Evolutionary conservation across 2,888 invertebrate species (phyloP).

Genomic region (Horisme vitalbata): DNA sequence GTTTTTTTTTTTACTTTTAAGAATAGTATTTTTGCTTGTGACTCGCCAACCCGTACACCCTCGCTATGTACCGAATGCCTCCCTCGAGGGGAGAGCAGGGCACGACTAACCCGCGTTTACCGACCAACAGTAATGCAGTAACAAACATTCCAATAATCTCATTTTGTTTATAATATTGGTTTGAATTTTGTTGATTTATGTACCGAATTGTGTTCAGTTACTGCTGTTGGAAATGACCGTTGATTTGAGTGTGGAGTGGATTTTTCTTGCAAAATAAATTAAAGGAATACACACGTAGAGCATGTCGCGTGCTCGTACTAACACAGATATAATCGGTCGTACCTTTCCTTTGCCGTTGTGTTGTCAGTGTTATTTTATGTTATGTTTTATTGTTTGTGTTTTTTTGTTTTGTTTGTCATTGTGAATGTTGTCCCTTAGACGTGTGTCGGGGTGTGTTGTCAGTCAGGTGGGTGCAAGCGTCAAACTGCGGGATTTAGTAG

Average conservation of each 20-base stretch:
- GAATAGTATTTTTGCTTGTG: slow-evolving; percentile 80
- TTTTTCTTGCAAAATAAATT: slow-evolving; percentile 59
- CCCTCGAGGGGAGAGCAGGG: slow-evolving; percentile 47
- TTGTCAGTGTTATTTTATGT: slow-evolving; percentile 64
- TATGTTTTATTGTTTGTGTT: slow-evolving; percentile 48
- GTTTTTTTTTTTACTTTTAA: slow-evolving; percentile 57
- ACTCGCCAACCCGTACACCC: slow-evolving; percentile 76
- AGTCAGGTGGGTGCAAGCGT: slow-evolving; percentile 71
- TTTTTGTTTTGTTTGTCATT: slow-evolving; percentile 57
- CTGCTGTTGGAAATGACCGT: slow-evolving; percentile 66
- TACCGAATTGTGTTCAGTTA: slow-evolving; percentile 68
- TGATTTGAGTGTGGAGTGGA: slow-evolving; percentile 81
- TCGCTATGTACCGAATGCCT: slow-evolving; percentile 65
- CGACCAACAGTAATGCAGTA: slow-evolving; percentile 64
- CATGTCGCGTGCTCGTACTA: slow-evolving; percentile 73
- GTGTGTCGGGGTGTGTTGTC: slow-evolving; percentile 63
- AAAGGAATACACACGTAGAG: slow-evolving; percentile 54
- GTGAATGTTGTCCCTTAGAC: slow-evolving; percentile 70
- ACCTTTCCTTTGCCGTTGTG: slow-evolving; percentile 77
- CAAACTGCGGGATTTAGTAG: slow-evolving; percentile 65
- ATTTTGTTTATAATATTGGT: slow-evolving; percentile 50
- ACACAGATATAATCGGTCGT: slow-evolving; percentile 59
- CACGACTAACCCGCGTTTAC: slow-evolving; percentile 66
- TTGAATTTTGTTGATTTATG: slow-evolving; percentile 45
- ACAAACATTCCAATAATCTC: slow-evolving; percentile 53